phyloP scores from a whole-genome alignment of 2,888 invertebrate genomes.

The Chorisops tibialis region DNA sequence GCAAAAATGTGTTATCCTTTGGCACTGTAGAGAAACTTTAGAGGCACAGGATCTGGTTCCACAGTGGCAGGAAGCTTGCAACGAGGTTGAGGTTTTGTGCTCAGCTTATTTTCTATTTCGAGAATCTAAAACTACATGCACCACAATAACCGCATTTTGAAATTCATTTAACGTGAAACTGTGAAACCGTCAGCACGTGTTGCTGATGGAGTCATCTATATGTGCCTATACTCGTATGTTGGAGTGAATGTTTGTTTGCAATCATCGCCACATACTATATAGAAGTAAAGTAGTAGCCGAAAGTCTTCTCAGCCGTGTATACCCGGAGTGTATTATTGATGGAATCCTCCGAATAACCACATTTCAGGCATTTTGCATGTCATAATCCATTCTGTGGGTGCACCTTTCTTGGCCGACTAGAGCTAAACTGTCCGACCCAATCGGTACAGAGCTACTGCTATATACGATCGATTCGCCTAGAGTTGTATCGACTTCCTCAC shows the following conservation, averaged over 20 bases:
- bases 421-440: not conserved
- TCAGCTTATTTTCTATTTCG: not conserved
- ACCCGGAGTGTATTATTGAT: slow-evolving; percentile 22
- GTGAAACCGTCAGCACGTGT: not conserved
- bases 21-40: too few relatives aligned
- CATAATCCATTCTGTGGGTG: slow-evolving; percentile 29
- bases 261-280: not conserved
- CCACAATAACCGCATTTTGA: slow-evolving; percentile 11
- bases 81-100: too few relatives aligned
- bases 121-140: not conserved
- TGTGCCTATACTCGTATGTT: not conserved
- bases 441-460: too few relatives aligned
- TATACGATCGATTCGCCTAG: too few relatives aligned
- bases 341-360: slow-evolving; percentile 30
- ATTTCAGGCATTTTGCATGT: slow-evolving; percentile 30
- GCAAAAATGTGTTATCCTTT: too few relatives aligned
- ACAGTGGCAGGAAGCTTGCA: too few relatives aligned
- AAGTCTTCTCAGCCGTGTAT: not conserved
- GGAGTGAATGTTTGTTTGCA: not conserved
- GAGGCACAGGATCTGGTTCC: too few relatives aligned
- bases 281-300: not conserved
- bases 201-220: not conserved
- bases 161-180: slow-evolving; percentile 13
- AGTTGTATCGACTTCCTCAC: not conserved
- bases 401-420: not conserved